A percentile compares a stretch with the other conserved stretches of the same genome.
Conservation (phyloP, 1,140 invertebrate species). For the Steinernema feltiae region DNA sequence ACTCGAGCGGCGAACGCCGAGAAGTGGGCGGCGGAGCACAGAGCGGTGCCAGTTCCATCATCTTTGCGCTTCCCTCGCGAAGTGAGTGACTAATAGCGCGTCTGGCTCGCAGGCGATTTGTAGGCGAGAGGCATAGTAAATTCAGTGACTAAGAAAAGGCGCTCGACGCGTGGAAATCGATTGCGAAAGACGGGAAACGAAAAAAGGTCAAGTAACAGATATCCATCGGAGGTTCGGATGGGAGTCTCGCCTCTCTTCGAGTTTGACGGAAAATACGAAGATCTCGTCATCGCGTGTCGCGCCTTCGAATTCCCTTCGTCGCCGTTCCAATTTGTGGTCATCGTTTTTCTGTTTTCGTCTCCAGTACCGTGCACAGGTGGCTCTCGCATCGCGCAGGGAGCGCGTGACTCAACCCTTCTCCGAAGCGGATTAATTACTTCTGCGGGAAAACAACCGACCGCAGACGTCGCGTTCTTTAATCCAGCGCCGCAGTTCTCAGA, state of each 20-base stretch:
- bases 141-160: background rate
- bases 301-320: background rate
- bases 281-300: background rate
- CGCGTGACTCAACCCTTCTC: background rate
- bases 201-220: conserved; percentile 14
- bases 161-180: conserved; percentile 1
- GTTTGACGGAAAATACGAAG: background rate
- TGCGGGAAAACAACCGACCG: background rate
- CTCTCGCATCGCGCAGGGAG: background rate
- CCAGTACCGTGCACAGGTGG: background rate
- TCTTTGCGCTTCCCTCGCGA: too few species aligned
- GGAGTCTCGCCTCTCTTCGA: background rate
- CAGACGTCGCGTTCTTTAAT: background rate
- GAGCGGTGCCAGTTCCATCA: too few species aligned
- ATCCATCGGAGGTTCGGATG: background rate
- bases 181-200: background rate
- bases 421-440: background rate
- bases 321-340: background rate
- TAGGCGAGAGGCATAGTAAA: background rate
- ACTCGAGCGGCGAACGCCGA: too few species aligned
- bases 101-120: background rate
- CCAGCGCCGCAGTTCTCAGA: background rate
- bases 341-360: background rate
- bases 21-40: too few species aligned
- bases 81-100: background rate